Conservation (phyloP, 2,113 vertebrate species). For the Psilopogon haemacephalus region DNA sequence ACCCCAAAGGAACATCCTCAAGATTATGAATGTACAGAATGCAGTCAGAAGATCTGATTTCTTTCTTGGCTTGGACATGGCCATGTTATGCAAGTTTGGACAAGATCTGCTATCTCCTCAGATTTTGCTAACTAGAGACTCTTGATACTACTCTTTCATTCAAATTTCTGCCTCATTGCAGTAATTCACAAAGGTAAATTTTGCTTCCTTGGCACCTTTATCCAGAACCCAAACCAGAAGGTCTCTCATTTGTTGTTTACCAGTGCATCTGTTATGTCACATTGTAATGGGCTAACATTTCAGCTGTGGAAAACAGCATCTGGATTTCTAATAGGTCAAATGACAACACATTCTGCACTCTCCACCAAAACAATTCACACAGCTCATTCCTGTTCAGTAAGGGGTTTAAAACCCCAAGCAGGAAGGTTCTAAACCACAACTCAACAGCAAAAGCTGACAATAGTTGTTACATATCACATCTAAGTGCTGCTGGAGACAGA, state of each 20-base stretch:
- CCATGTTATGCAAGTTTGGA: not conserved
- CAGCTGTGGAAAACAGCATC: not conserved
- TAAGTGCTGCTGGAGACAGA: not conserved
- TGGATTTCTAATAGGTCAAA: not conserved
- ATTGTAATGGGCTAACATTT: not conserved
- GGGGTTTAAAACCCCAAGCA: not conserved
- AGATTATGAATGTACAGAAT: not conserved
- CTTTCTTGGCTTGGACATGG: not conserved
- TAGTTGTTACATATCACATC: not conserved
- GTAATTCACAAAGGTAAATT: not conserved
- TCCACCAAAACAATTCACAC: not conserved
- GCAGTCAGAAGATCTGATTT: not conserved
- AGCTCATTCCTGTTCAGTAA: not conserved
- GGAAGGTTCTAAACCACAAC: not conserved
- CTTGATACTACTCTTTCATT: not conserved
- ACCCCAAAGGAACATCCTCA: not conserved
- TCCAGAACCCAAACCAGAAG: not conserved
- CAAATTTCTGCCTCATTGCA: not conserved
- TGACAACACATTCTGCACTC: not conserved
- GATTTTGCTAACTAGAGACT: not conserved
- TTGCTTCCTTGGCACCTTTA: not conserved
- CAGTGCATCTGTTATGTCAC: not conserved
- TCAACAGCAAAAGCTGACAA: not conserved
- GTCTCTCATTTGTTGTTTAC: rapidly evolving
- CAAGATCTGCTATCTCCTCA: not conserved